Percentiles rank a stretch among this genome's conserved stretches.
Conservation (phyloP, 2,797 vertebrate genomes). For the Macropodus opercularis region DNA sequence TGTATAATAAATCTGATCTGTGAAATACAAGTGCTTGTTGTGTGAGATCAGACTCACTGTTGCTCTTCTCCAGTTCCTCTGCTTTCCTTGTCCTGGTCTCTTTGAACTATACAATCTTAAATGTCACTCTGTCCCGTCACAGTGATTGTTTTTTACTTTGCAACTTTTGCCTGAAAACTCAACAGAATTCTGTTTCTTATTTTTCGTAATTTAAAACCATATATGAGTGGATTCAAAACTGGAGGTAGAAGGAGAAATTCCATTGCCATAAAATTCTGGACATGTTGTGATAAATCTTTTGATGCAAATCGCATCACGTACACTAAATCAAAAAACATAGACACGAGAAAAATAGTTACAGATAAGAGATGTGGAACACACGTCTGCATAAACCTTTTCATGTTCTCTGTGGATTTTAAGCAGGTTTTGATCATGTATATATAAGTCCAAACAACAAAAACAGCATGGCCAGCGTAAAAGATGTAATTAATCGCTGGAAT, state of each 20-base stretch:
- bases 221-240: conserved; percentile 56
- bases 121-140: too few relatives aligned
- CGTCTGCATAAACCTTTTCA: conserved; percentile 62
- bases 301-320: conserved; percentile 37
- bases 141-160: too few relatives aligned
- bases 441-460: conserved; percentile 54
- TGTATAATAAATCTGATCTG: too few relatives aligned
- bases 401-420: conserved; percentile 48
- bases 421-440: conserved; percentile 41
- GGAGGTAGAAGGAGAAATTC: conserved; percentile 53
- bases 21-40: too few relatives aligned
- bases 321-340: conserved; percentile 56
- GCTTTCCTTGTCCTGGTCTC: too few relatives aligned
- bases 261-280: conserved; percentile 40
- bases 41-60: too few relatives aligned
- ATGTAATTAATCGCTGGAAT: conserved; percentile 43
- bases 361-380: conserved; percentile 70
- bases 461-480: conserved; percentile 26
- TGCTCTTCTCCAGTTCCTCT: too few relatives aligned
- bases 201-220: conserved; percentile 45
- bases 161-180: background rate
- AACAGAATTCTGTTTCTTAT: conserved; percentile 31
- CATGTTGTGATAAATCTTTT: conserved; percentile 1
- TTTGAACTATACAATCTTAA: too few relatives aligned
- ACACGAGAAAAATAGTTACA: background rate